phyloP scores from a whole-genome alignment of 2,797 vertebrate genomes.

The Cebuella pygmaea region DNA sequence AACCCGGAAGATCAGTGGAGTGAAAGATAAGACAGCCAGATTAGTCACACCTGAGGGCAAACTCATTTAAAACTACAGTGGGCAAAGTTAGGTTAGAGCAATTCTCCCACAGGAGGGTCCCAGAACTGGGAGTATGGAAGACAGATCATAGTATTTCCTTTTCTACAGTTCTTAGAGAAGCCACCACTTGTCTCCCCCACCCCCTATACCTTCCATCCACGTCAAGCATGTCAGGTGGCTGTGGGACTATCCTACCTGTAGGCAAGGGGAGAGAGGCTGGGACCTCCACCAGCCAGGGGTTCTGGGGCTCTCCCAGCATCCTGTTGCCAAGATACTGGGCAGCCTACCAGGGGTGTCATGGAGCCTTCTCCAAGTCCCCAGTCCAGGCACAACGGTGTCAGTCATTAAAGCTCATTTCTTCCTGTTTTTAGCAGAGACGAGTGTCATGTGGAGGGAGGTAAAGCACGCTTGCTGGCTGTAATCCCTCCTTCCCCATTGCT shows the following conservation, averaged over 20 bases:
- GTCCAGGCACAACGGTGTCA: slow-evolving; percentile 57
- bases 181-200: background rate
- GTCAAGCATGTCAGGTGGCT: background rate
- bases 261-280: background rate
- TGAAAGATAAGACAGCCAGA: background rate
- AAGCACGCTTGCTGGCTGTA: slow-evolving; percentile 40
- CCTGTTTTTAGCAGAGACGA: slow-evolving; percentile 29
- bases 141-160: background rate
- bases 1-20: background rate
- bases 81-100: background rate
- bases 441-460: slow-evolving; percentile 54
- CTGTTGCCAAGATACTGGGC: slow-evolving; percentile 27
- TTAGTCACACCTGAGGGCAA: background rate
- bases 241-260: background rate
- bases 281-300: slow-evolving; percentile 24
- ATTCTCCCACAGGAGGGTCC: background rate
- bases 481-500: slow-evolving; percentile 57
- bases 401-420: slow-evolving; percentile 74
- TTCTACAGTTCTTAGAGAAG: background rate
- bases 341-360: background rate
- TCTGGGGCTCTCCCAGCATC: slow-evolving; percentile 4
- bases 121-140: background rate
- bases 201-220: background rate
- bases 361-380: slow-evolving; percentile 33
- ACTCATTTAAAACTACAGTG: background rate